Evolutionary conservation across 2,888 invertebrate species (phyloP), one percentile per base, ranked within the genome.

Genomic region (Perdita meconis): DNA sequence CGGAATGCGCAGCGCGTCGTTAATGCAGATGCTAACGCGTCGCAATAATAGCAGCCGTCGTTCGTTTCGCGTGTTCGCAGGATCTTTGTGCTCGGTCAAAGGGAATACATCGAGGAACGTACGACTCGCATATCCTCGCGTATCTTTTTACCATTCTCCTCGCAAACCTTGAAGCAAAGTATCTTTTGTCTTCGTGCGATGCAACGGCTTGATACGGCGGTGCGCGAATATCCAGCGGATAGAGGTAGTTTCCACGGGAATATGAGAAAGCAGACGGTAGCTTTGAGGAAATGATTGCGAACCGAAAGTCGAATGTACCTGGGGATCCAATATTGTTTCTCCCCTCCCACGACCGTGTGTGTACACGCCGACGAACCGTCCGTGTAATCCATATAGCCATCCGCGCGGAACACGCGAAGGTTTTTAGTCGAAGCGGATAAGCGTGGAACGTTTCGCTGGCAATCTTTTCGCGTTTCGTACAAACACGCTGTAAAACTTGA

Each of bases 241-340:
- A n/a, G 55, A 24, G 34, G 22, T 40, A 55, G 72, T 56, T 66
- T 68, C 67, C 30, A 47, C 24, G 64, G 22, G 40, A 69, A 81
- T 56, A 69, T 80, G 76, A 83, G 65, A 66, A 72, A 63, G 63
- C 75, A 42, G 61, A n/a, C 34, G 44, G 47, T 19, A 56, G 67
- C 80, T 82, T 82, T 72, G 80, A 76, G 53, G 51, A 57, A 64
- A 77, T 72, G 69, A 80, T 83, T 70, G 72, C 83, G 60, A 78
- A 51, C 59, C 67, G 26, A 50, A 63, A 74, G 63, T 74, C 42
- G 57, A 34, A 50, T 38, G 42, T 66, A 22, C 16, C 30, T 30
- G n/a, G 13, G 30, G 64, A 77, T 77, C 24, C 67, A 64, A 77
- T 77, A 77, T 68, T 74, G 59, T 69, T 56, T 64, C 56, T 42